phyloP scores from a whole-genome alignment of 92 coral and sea anemone species.

The Parazoanthus swiftii region DNA sequence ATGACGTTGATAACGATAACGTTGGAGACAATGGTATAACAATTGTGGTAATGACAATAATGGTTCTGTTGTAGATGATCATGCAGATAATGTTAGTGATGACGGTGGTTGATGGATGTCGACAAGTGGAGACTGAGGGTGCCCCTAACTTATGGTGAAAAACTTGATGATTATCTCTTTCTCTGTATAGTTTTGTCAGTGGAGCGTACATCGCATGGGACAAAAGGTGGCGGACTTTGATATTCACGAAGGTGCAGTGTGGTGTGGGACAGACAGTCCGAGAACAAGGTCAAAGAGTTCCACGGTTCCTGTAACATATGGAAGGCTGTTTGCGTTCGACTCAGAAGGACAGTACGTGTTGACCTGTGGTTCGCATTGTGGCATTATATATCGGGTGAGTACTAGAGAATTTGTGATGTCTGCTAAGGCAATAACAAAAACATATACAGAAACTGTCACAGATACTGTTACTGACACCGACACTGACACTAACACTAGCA shows the following conservation, averaged over 20 bases:
- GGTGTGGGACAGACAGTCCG: conserved; percentile 45
- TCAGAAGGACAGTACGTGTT: conserved; percentile 89
- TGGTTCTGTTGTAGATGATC: conserved; percentile 3
- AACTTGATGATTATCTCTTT: background rate
- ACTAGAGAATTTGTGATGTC: background rate
- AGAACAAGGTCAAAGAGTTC: conserved; percentile 56
- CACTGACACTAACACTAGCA: background rate
- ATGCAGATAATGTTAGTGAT: background rate
- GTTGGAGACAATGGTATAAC: background rate
- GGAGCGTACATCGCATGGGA: conserved; percentile 98
- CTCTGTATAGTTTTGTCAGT: conserved; percentile 73
- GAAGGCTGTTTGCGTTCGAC: conserved; percentile 93
- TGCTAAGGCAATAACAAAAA: background rate
- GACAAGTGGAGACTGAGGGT: background rate
- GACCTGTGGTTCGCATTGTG: conserved; percentile 84
- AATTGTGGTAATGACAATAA: background rate
- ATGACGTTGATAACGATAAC: background rate
- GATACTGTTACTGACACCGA: background rate
- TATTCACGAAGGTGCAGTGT: conserved; percentile 90
- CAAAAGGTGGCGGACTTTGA: conserved; percentile 77
- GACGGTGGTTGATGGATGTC: background rate
- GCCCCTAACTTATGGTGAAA: background rate
- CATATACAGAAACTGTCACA: background rate
- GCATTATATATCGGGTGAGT: conserved; percentile 86
- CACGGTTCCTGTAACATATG: conserved; percentile 66